Conservation (phyloP, 2,113 vertebrate species). For the Solea solea region DNA sequence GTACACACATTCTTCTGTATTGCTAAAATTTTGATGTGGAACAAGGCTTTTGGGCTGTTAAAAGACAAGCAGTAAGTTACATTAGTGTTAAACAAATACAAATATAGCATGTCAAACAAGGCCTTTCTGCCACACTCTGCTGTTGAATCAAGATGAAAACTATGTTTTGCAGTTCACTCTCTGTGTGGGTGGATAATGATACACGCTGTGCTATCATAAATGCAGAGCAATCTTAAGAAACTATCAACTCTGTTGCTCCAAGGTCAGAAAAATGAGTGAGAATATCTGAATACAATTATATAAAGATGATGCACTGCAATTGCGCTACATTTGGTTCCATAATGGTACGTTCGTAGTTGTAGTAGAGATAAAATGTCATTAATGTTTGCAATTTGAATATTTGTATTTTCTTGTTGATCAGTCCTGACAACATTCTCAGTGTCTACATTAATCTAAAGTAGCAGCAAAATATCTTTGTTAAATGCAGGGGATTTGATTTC, state of each 20-base stretch:
- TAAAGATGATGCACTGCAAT: background rate
- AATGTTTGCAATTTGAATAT: background rate
- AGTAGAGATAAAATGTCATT: background rate
- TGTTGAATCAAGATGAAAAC: slow-evolving; percentile 19
- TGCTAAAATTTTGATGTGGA: slow-evolving; percentile 68
- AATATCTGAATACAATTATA: slow-evolving; percentile 21
- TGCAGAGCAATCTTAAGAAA: slow-evolving; percentile 25
- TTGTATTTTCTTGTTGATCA: background rate
- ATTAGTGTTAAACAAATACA: slow-evolving; percentile 43
- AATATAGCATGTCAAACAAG: slow-evolving; percentile 41
- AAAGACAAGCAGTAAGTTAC: slow-evolving; percentile 31
- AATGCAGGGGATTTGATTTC: slow-evolving; percentile 5
- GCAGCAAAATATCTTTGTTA: background rate
- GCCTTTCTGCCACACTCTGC: slow-evolving; percentile 29
- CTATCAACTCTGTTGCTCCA: slow-evolving; percentile 17
- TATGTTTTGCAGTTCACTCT: slow-evolving; percentile 33
- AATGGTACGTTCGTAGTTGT: background rate
- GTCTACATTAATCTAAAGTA: no score
- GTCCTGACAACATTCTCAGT: no score
- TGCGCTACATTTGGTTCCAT: background rate
- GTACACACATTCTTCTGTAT: slow-evolving; percentile 27
- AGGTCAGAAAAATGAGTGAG: slow-evolving; percentile 24
- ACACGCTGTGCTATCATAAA: slow-evolving; percentile 14
- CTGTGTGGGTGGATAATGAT: slow-evolving; percentile 58
- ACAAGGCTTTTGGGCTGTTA: slow-evolving; percentile 50